Conservation (phyloP, 1,140 invertebrate genomes). For the Gerris buenoi region DNA sequence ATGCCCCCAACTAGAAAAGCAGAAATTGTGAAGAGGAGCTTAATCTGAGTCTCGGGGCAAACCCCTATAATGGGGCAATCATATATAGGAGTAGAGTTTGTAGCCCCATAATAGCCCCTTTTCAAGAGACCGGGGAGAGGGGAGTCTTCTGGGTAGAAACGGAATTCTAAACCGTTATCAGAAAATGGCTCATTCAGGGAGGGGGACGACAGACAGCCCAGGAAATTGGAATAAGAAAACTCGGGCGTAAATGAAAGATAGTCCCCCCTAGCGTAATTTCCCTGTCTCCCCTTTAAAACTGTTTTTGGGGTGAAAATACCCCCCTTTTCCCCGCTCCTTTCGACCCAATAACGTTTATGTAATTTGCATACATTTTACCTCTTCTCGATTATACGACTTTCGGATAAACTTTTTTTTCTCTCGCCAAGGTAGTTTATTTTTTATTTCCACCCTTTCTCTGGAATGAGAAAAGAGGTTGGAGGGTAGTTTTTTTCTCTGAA, state of each 20-base stretch:
- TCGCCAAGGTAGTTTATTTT: background rate
- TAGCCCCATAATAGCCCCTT: background rate
- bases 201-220: constrained; percentile 16
- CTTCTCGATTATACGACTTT: background rate
- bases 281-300: background rate
- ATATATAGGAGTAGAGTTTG: constrained; percentile 22
- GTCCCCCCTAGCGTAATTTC: constrained; percentile 7
- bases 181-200: constrained; percentile 20
- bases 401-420: background rate
- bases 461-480: too few relatives aligned
- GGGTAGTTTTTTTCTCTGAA: background rate
- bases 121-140: constrained; percentile 15
- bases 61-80: constrained; percentile 20
- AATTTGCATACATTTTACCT: background rate
- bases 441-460: too few relatives aligned
- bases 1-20: background rate
- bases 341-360: background rate
- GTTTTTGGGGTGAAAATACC: background rate
- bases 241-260: constrained; percentile 27
- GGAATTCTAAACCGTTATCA: constrained; percentile 15
- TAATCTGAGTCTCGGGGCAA: background rate
- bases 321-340: too few relatives aligned
- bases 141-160: background rate
- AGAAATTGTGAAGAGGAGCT: background rate
- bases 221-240: constrained; percentile 27